phyloP scores from a whole-genome alignment of 2,797 vertebrate species.

The Enteromius afrohamiltoni region DNA sequence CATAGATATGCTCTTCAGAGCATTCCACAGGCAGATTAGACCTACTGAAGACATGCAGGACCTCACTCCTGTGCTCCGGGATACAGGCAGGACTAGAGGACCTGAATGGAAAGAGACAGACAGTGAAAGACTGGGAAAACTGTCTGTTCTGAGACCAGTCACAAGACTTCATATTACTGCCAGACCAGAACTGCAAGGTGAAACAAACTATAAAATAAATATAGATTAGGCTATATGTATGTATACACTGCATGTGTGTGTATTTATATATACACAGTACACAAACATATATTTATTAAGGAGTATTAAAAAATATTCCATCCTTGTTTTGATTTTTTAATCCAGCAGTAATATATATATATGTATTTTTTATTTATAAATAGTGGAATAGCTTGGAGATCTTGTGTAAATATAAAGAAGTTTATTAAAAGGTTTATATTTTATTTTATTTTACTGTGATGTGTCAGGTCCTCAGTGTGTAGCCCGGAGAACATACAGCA shows the following conservation, averaged over 20 bases:
- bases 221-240: too few relatives aligned
- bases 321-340: neutral
- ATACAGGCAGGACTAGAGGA: constrained; percentile 36
- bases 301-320: neutral
- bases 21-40: constrained; percentile 66
- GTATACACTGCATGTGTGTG: too few relatives aligned
- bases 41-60: constrained; percentile 55
- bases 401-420: neutral
- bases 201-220: neutral
- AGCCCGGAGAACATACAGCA: constrained; percentile 76
- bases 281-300: too few relatives aligned
- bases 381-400: too few relatives aligned
- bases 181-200: constrained; percentile 78
- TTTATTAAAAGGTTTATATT: neutral
- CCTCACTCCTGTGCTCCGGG: constrained; percentile 42
- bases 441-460: neutral
- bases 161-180: constrained; percentile 76
- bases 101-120: constrained; percentile 20
- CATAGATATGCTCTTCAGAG: constrained; percentile 75
- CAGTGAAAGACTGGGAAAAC: constrained; percentile 55
- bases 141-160: constrained; percentile 71
- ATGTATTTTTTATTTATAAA: too few relatives aligned
- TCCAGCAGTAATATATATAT: neutral
- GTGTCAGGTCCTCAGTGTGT: constrained; percentile 77
- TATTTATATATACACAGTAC: too few relatives aligned